Base-by-base conservation (phyloP, 2,888 invertebrate species). In the Odontothrips loti region DNA sequence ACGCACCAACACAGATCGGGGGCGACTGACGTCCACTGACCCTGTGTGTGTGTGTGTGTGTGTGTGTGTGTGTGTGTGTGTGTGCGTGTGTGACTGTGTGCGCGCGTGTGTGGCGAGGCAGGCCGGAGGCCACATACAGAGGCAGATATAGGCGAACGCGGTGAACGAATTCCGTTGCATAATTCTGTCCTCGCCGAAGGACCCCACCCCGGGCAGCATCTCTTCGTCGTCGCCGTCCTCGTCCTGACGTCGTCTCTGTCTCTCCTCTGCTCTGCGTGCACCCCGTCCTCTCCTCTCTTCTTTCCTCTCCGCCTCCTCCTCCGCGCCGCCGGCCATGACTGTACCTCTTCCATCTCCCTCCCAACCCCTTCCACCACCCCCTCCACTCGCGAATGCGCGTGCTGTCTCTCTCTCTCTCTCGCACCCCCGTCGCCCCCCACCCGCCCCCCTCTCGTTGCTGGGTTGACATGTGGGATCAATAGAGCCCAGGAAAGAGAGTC, bases 401-500 rank as follows among this genome's bases (percentile, higher is more conserved):
- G 51, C 51, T 51, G 6, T 51, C 6, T 51, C 51, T 51, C 51
- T 51, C 51, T 51, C 51, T 51, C 51, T 10, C 51, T 51, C 51
- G 51, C 51, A 23, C 27, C 68, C 27, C 68, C 23, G 23, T 12
- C 68, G 1, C 68, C 27, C 8, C 23, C 68, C 9, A 27, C 63
- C 63, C 20, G 63, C 63, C 63, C 63, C 63, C 10, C 48, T 48
- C 48, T 15, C 10, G 48, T 48, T 48, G 10, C 51, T 27, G 23
- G 68, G 68, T 75, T 75, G 68, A 75, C 68, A 75, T 75, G 68
- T 75, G 68, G 68, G 68, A 75, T 75, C 68, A 75, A 75, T 75
- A 75, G 68, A 23, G 68, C 68, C 68, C 68, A 75, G 68, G 68
- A 75, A 75, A 75, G 68, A 75, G 68, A 75, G 68, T 75, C 27